Base-by-base conservation (phyloP, 2,888 invertebrate species). In the Acheta domesticus region DNA sequence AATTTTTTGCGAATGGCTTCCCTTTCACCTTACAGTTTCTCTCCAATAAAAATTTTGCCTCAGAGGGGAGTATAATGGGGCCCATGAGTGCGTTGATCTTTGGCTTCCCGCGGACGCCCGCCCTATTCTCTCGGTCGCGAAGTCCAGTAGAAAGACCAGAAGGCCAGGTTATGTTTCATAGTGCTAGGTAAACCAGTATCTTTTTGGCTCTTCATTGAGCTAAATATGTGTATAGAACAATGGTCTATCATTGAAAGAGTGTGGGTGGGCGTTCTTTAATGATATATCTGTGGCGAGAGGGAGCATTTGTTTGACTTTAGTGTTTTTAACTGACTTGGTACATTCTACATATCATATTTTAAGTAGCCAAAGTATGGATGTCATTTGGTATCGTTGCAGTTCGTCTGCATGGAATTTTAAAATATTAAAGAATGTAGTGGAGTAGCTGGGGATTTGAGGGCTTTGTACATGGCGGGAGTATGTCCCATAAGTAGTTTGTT, bases 201-300 rank as follows among this genome's bases (percentile, higher is more conserved):
- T 36, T 8, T 36, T 36, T 36, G 36, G 36, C 36, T 36, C 36
- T 8, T 36, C 36, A 36, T 36, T 36, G 36, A 36, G 36, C 36
- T 36, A 36, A 36, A 8, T 36, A 36, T 36, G 36, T 36, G 36
- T 36, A 36, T 36, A 36, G 36, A 36, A 36, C 36, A 36, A 36
- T 36, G 36, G 36, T 36, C 36, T 36, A 36, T 36, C 36, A 36
- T 36, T 36, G 36, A 36, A 36, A 36, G 36, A 36, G 36, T 19
- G 62, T 62, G 62, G 62, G 62, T 62, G 62, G 62, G 62, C n/a
- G 62, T 62, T 62, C 62, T 62, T 62, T 62, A 19, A n/a, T 62
- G 62, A 62, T 62, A 62, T 62, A 62, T 62, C 62, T 62, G 62
- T 62, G 62, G 62, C n/a, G 62, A n/a, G 62, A 36, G 36, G 36